phyloP scores from a whole-genome alignment of 2,797 vertebrate genomes.

The Pitangus sulphuratus region DNA sequence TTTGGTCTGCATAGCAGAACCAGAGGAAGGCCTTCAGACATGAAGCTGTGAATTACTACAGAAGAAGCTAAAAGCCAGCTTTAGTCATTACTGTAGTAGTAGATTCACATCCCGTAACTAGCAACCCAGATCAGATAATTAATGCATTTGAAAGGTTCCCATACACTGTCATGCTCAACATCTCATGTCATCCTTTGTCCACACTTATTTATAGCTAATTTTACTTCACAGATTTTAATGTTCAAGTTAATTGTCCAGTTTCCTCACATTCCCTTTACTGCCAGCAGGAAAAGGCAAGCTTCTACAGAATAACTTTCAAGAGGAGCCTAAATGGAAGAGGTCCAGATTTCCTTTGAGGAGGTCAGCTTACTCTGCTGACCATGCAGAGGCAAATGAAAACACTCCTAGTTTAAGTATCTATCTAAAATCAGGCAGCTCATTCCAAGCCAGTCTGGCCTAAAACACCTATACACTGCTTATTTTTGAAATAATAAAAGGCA shows the following conservation, averaged over 20 bases:
- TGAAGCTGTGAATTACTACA: not conserved
- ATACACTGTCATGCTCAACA: not conserved
- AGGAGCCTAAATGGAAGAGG: not conserved
- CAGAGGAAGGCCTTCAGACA: not conserved
- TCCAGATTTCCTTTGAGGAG: not conserved
- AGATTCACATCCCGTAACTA: not conserved
- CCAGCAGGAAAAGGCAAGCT: not conserved
- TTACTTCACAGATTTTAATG: not conserved
- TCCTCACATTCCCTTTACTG: not conserved
- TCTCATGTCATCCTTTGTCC: not conserved
- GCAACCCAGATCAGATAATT: not conserved
- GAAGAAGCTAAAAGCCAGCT: not conserved
- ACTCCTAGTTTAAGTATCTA: not conserved
- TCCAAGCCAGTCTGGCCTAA: not conserved
- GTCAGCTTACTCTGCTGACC: not conserved
- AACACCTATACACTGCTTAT: not conserved
- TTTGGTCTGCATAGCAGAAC: not conserved
- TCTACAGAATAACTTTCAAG: not conserved
- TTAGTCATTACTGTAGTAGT: not conserved
- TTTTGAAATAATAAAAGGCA: slow-evolving; percentile 21
- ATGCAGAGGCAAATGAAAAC: not conserved
- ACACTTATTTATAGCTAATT: not conserved
- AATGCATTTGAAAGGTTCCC: not conserved
- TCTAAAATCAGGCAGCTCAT: not conserved
- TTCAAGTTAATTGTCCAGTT: not conserved